These are phyloP conservation scores for Eurytoma californica DNA, from an alignment of 2,888 invertebrate species.

Conservation along the genomic window DNA sequence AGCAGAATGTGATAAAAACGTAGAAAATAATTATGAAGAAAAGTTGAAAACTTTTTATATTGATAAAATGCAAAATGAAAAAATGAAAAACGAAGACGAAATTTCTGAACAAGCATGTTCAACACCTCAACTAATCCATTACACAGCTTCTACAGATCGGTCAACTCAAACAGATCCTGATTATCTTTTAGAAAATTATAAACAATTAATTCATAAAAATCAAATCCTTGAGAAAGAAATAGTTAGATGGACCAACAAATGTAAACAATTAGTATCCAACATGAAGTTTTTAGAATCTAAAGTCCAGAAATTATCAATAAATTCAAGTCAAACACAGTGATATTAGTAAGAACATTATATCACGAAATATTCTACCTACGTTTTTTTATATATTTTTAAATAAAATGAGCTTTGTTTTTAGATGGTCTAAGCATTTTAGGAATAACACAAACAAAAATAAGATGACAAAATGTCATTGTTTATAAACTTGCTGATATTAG, in stretches of 20 bases:
- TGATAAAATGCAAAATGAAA: neutral
- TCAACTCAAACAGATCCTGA: conserved; percentile 46
- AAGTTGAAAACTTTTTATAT: neutral
- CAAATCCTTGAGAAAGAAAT: conserved; percentile 46
- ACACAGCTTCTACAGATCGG: conserved; percentile 13
- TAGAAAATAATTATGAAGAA: neutral
- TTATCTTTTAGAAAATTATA: conserved; percentile 49
- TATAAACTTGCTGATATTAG: too few relatives aligned
- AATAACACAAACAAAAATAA: too few relatives aligned
- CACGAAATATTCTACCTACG: neutral
- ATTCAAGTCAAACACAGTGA: conserved; percentile 2
- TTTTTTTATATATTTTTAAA: too few relatives aligned
- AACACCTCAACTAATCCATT: neutral
- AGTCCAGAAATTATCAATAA: conserved; percentile 29
- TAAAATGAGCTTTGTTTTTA: too few relatives aligned
- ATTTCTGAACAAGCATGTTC: neutral
- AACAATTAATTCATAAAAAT: conserved; percentile 37
- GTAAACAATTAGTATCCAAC: conserved; percentile 31
- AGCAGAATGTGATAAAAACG: conserved; percentile 12
- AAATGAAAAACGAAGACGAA: neutral
- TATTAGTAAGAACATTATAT: neutral
- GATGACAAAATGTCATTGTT: too few relatives aligned
- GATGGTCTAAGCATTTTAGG: too few relatives aligned
- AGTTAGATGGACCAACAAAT: conserved; percentile 20
- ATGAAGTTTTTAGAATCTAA: conserved; percentile 39